phyloP scores from a whole-genome alignment of 2,113 vertebrate genomes.

The Cebidichthys violaceus region DNA sequence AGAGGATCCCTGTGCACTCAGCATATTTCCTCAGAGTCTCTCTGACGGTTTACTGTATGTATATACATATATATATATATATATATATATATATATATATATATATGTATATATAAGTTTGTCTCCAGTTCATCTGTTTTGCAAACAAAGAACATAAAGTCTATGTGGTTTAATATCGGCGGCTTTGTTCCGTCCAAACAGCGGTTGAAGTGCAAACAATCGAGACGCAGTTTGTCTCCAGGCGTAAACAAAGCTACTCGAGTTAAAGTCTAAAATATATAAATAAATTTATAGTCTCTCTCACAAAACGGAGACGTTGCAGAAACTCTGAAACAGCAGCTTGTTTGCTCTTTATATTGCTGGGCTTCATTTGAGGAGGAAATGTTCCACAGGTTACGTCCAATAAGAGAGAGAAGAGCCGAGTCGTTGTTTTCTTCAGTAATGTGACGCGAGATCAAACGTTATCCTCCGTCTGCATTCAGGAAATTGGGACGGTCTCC shows the following conservation, averaged over 20 bases:
- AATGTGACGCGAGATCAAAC: conserved; percentile 4
- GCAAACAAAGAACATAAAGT: not conserved
- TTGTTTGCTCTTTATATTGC: not conserved
- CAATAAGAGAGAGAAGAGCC: not conserved
- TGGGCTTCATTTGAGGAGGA: not conserved
- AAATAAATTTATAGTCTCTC: not conserved
- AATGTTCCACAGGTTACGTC: not conserved
- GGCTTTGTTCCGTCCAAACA: not conserved
- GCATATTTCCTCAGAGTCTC: no score
- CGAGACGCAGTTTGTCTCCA: not conserved
- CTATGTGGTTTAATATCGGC: not conserved
- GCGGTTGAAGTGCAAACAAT: not conserved
- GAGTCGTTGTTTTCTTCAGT: not conserved
- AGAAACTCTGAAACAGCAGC: not conserved
- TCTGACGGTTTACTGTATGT: no score
- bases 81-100: no score
- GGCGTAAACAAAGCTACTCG: not conserved
- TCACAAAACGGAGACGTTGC: not conserved
- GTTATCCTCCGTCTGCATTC: not conserved
- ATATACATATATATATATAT: no score
- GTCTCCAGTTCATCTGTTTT: not conserved
- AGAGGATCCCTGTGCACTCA: no score
- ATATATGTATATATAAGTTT: not conserved
- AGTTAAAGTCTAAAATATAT: not conserved
- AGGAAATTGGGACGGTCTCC: not conserved